A percentile compares a stretch with the other conserved stretches of the same genome.
Conservation (phyloP, 2,888 invertebrate species). For the Leptogaster cylindrica region DNA sequence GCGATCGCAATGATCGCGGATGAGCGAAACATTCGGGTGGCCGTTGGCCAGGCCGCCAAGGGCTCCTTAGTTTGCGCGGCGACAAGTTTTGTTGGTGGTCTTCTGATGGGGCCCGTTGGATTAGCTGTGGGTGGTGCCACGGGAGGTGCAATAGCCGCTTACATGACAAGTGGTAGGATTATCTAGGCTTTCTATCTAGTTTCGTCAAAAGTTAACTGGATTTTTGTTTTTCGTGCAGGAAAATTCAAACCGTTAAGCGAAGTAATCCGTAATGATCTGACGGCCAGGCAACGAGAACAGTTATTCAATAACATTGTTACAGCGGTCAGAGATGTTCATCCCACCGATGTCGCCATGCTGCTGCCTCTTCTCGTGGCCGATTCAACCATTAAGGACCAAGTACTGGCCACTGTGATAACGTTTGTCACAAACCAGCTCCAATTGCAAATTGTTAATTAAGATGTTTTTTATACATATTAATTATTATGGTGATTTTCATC, state of each 20-base stretch:
- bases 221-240: constrained; percentile 50
- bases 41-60: constrained; percentile 56
- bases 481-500: too few species aligned
- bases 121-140: constrained; percentile 57
- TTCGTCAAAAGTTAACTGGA: background rate
- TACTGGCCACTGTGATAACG: constrained; percentile 54
- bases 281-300: constrained; percentile 53
- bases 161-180: constrained; percentile 56
- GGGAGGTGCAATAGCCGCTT: constrained; percentile 57
- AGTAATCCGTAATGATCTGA: constrained; percentile 58
- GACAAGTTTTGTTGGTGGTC: constrained; percentile 57
- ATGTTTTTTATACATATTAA: too few species aligned
- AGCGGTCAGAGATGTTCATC: constrained; percentile 55
- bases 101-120: constrained; percentile 51
- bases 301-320: constrained; percentile 54
- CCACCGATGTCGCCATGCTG: constrained; percentile 55
- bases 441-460: constrained; percentile 56
- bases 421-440: constrained; percentile 58
- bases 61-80: constrained; percentile 58
- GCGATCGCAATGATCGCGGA: constrained; percentile 58
- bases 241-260: constrained; percentile 58
- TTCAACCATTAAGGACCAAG: constrained; percentile 54
- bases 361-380: constrained; percentile 56
- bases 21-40: constrained; percentile 56
- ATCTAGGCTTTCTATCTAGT: background rate